A percentile compares a stretch with the other conserved stretches of the same genome.
Evolutionary conservation across 92 coral and sea anemone species (phyloP).

Genomic region (Epizoanthus rinbou): DNA sequence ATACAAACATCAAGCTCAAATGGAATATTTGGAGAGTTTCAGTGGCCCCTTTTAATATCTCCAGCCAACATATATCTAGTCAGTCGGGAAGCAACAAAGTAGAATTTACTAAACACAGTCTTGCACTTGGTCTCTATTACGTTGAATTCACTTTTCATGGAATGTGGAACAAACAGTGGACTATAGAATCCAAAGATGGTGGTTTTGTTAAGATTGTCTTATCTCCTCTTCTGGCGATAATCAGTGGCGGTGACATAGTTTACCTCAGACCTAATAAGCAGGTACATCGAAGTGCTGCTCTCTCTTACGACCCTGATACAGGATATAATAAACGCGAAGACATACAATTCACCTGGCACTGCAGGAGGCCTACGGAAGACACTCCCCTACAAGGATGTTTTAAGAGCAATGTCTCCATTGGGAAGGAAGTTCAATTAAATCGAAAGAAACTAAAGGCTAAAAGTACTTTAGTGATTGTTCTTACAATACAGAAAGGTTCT

Average conservation of each 20-base stretch:
- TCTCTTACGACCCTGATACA: conserved; percentile 20
- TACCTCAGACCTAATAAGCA: background rate
- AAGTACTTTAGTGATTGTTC: background rate
- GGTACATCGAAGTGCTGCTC: background rate
- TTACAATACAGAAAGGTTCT: background rate
- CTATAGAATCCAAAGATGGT: background rate
- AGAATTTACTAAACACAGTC: background rate
- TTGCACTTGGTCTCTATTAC: background rate
- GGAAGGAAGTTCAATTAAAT: background rate
- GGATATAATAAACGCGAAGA: too few species aligned
- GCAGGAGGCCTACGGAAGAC: background rate
- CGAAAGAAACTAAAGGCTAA: background rate
- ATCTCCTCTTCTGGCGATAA: conserved; percentile 1
- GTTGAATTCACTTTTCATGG: conserved; percentile 3
- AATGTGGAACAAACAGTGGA: background rate
- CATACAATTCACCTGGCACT: conserved; percentile 4
- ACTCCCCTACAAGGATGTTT: background rate
- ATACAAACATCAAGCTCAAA: background rate
- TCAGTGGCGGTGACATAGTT: background rate
- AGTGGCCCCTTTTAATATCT: background rate
- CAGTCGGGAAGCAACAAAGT: conserved; percentile 1
- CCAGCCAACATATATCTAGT: background rate
- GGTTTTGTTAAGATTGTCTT: background rate
- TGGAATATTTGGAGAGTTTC: background rate
- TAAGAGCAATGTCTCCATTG: background rate